These are phyloP conservation scores for Halcyon badia DNA, from an alignment of 2,797 vertebrate species.

Conservation along the genomic window DNA sequence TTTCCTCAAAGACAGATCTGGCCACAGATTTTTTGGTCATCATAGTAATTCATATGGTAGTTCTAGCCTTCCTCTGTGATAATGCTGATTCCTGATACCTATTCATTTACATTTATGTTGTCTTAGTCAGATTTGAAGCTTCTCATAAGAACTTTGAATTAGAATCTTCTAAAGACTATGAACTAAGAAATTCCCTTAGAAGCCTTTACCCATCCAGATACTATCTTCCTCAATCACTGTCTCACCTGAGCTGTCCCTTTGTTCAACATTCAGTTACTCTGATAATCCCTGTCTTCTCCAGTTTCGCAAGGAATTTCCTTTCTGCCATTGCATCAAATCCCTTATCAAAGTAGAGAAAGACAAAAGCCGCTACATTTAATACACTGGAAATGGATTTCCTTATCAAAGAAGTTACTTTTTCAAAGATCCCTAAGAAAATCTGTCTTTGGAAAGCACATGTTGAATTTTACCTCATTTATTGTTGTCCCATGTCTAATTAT, in stretches of 20 bases:
- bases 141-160: not conserved
- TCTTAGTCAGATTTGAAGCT: not conserved
- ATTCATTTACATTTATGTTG: not conserved
- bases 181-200: not conserved
- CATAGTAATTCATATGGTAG: not conserved
- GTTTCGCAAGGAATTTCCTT: conserved; percentile 28
- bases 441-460: not conserved
- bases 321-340: not conserved
- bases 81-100: not conserved
- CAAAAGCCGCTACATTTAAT: conserved; percentile 1
- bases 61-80: not conserved
- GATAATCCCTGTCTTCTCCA: not conserved
- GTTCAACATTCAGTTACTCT: not conserved
- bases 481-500: not conserved
- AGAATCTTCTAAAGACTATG: not conserved
- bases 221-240: not conserved
- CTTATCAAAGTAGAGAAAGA: not conserved
- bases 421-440: not conserved
- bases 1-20: not conserved
- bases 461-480: not conserved
- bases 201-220: not conserved
- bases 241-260: not conserved
- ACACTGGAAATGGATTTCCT: not conserved
- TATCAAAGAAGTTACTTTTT: conserved; percentile 6
- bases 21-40: not conserved